These are phyloP conservation scores for Phyto melanocephala DNA, from an alignment of 2,888 invertebrate genomes.

Conservation along the genomic window DNA sequence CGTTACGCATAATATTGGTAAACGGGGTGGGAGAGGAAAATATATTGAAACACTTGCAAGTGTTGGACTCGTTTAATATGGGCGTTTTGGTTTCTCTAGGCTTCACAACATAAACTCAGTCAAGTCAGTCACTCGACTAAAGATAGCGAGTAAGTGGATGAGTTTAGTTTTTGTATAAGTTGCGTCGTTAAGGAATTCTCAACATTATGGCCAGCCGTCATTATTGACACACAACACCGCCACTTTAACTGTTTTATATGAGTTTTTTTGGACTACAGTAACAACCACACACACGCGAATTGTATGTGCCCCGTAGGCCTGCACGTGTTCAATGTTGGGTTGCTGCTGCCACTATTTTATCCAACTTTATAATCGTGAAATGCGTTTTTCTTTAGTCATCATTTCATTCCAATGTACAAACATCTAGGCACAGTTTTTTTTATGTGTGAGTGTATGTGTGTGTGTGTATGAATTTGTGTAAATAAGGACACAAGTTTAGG, in stretches of 20 bases:
- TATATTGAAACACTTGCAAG: conserved; percentile 45
- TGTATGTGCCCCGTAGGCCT: conserved; percentile 76
- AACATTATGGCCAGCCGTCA: conserved; percentile 39
- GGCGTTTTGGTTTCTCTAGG: conserved; percentile 45
- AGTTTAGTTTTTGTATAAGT: too few species aligned
- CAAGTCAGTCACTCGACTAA: conserved; percentile 18
- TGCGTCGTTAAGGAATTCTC: conserved; percentile 69
- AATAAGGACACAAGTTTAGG: conserved; percentile 55
- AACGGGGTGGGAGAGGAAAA: not conserved
- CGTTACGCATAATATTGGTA: conserved; percentile 1
- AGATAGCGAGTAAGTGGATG: too few species aligned
- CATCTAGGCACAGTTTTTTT: not conserved
- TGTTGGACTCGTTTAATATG: conserved; percentile 45
- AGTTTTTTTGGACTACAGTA: conserved; percentile 8
- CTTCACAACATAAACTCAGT: not conserved
- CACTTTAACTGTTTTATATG: conserved; percentile 43
- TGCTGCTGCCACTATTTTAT: conserved; percentile 29
- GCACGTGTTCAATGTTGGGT: conserved; percentile 75
- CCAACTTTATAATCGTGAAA: conserved; percentile 13
- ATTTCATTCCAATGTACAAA: not conserved
- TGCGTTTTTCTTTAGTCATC: conserved; percentile 12
- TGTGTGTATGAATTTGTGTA: too few species aligned
- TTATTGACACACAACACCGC: conserved; percentile 56
- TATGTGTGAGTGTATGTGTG: not conserved
- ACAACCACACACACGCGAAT: conserved; percentile 37